Conservation (phyloP, 2,797 vertebrate genomes). For the Emys orbicularis region DNA sequence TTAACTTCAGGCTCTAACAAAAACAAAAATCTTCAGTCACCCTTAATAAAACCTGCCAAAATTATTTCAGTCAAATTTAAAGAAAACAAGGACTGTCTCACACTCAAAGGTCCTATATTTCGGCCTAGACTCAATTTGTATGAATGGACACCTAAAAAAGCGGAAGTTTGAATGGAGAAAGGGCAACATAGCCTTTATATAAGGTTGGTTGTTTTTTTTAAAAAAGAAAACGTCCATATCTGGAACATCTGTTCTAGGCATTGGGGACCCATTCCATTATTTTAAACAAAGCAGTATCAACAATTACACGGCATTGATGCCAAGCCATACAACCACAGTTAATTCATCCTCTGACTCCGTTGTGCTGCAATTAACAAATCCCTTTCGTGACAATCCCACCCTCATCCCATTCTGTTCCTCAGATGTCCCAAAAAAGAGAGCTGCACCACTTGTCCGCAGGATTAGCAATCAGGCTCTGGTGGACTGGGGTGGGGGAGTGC, state of each 20-base stretch:
- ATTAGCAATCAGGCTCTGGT: background rate
- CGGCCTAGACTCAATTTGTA: background rate
- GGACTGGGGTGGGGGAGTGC: background rate
- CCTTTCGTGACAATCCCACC: background rate
- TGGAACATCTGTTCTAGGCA: background rate
- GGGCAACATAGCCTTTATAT: background rate
- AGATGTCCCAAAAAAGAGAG: background rate
- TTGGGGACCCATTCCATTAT: background rate
- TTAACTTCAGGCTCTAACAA: background rate
- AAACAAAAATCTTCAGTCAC: background rate
- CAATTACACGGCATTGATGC: background rate
- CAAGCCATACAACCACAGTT: background rate
- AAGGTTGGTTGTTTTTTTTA: background rate
- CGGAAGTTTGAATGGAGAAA: background rate
- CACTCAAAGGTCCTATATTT: background rate
- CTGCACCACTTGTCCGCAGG: background rate
- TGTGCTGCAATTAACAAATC: background rate
- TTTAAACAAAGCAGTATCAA: background rate
- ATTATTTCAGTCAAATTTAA: background rate
- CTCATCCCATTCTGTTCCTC: background rate
- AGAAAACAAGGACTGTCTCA: background rate
- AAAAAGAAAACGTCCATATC: background rate
- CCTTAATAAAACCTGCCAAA: background rate
- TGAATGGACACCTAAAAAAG: background rate
- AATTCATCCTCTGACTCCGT: background rate